These are phyloP conservation scores for Perca flavescens DNA, from an alignment of 2,113 vertebrate genomes.

Conservation along the genomic window DNA sequence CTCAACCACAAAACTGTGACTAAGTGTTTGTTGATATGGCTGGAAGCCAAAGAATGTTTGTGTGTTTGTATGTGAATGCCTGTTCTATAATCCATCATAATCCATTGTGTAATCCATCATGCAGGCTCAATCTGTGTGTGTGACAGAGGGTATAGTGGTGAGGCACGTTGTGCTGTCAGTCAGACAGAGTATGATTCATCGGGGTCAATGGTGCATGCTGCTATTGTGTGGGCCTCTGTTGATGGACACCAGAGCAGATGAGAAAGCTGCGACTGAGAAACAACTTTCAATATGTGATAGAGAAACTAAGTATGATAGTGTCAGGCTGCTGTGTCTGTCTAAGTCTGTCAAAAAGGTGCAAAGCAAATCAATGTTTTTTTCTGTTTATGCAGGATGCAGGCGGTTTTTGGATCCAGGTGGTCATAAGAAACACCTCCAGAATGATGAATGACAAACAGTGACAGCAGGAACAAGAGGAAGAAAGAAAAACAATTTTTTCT, in stretches of 20 bases:
- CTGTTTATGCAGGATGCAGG: neutral
- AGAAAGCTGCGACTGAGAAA: constrained; percentile 27
- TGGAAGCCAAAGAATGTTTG: constrained; percentile 24
- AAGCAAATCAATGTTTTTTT: constrained; percentile 13
- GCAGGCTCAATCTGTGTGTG: constrained; percentile 64
- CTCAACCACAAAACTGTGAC: constrained; percentile 6
- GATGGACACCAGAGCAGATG: constrained; percentile 20
- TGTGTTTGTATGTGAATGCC: constrained; percentile 39
- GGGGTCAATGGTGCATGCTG: constrained; percentile 55
- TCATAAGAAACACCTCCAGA: neutral
- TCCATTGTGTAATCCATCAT: constrained; percentile 71
- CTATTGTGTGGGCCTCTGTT: constrained; percentile 39
- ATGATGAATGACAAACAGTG: constrained; percentile 17
- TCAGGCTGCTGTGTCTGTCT: neutral
- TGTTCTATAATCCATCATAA: constrained; percentile 70
- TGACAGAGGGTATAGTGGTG: constrained; percentile 41
- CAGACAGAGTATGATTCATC: constrained; percentile 54
- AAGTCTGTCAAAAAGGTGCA: constrained; percentile 22
- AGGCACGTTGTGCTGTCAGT: constrained; percentile 56
- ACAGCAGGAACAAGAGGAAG: neutral
- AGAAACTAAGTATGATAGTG: constrained; percentile 7
- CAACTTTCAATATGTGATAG: constrained; percentile 27
- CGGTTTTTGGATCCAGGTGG: constrained; percentile 1
- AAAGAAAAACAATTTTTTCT: neutral
- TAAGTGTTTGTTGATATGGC: constrained; percentile 28